Percentiles rank a stretch among this genome's conserved stretches.
Evolutionary conservation across 2,888 invertebrate genomes (phyloP).

Genomic region (Agrilus mali): DNA sequence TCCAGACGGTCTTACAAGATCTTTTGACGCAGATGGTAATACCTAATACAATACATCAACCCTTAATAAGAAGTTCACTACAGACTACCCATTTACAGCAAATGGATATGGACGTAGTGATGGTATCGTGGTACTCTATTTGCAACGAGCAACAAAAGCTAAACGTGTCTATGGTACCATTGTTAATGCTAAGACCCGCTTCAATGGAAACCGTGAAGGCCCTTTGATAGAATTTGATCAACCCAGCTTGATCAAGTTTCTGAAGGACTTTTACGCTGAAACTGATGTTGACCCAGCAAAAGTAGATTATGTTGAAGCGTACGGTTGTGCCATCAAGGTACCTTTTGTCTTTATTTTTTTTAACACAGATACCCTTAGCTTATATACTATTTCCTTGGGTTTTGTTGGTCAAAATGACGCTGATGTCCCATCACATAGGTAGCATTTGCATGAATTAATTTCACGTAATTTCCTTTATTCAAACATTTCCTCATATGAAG

Average conservation of each 20-base stretch:
- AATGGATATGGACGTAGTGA: slow-evolving; percentile 79
- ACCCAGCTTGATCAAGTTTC: slow-evolving; percentile 33
- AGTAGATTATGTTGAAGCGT: slow-evolving; percentile 30
- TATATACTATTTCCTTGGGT: too few species aligned
- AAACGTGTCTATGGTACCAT: slow-evolving; percentile 41
- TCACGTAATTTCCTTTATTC: too few species aligned
- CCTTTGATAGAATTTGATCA: slow-evolving; percentile 24
- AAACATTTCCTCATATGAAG: too few species aligned
- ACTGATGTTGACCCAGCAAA: slow-evolving; percentile 30
- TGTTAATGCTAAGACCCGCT: slow-evolving; percentile 41
- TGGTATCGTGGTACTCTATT: slow-evolving; percentile 56
- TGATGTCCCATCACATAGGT: neutral
- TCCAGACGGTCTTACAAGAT: slow-evolving; percentile 46
- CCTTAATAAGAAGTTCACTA: too few species aligned
- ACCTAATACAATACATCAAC: neutral
- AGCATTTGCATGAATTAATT: too few species aligned
- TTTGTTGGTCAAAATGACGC: neutral
- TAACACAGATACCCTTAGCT: too few species aligned
- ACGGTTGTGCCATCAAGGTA: slow-evolving; percentile 30
- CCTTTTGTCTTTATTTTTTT: too few species aligned
- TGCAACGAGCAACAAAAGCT: slow-evolving; percentile 53
- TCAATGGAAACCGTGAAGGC: slow-evolving; percentile 41
- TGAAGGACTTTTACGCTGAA: slow-evolving; percentile 43
- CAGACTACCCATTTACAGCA: slow-evolving; percentile 34
- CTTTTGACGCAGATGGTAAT: slow-evolving; percentile 51